A percentile compares a stretch with the other conserved stretches of the same genome.
These are phyloP conservation scores for Philopedon plagiatum DNA, from an alignment of 2,888 invertebrate species.

Conservation along the genomic window DNA sequence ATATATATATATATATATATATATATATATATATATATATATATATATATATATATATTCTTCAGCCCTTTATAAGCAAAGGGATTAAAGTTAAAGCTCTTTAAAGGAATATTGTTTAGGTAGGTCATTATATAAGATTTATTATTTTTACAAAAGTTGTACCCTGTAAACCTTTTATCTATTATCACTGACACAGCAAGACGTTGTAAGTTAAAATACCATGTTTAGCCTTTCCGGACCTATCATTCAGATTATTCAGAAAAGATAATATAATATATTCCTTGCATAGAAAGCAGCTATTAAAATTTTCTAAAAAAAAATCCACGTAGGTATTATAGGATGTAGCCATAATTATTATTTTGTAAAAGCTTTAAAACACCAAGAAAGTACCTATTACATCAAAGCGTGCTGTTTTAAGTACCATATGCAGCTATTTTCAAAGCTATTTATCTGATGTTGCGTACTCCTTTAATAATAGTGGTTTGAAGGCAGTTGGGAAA, in stretches of 20 bases:
- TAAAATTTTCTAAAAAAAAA: slow-evolving; percentile 29
- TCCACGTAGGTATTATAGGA: slow-evolving; percentile 23
- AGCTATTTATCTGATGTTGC: slow-evolving; percentile 51
- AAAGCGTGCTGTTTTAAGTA: slow-evolving; percentile 50
- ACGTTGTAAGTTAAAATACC: not conserved
- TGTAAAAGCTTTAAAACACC: slow-evolving; percentile 30
- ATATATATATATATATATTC: no score
- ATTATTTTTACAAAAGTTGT: no score
- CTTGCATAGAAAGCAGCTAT: slow-evolving; percentile 23
- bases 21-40: no score
- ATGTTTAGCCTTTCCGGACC: slow-evolving; percentile 6
- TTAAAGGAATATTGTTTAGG: no score
- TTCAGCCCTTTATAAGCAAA: no score
- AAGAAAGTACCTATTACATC: slow-evolving; percentile 46
- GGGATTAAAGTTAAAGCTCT: no score
- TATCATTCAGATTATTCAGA: slow-evolving; percentile 9
- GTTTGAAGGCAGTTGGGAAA: slow-evolving; percentile 49
- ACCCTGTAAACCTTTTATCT: not conserved
- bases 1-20: no score
- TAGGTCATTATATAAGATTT: no score
- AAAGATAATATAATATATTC: slow-evolving; percentile 14
- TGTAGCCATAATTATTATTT: slow-evolving; percentile 32
- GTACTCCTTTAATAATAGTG: slow-evolving; percentile 49
- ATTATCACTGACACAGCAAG: not conserved
- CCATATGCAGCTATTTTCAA: slow-evolving; percentile 43